These are phyloP conservation scores for Xanthorhoe spadicearia DNA, from an alignment of 2,888 invertebrate species.

Conservation along the genomic window DNA sequence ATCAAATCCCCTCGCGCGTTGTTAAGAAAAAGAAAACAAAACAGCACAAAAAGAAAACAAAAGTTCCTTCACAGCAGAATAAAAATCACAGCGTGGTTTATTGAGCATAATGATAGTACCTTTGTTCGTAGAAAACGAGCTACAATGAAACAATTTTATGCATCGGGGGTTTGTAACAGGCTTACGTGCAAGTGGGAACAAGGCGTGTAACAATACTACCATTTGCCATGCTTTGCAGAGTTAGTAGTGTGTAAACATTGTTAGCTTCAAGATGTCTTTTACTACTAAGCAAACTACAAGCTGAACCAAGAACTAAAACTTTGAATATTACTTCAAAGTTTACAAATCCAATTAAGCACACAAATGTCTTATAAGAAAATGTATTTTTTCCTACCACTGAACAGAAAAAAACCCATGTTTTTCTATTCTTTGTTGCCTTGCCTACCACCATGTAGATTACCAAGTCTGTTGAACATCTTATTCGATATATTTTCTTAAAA, in stretches of 20 bases:
- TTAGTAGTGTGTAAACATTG: conserved; percentile 64
- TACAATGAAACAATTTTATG: conserved; percentile 54
- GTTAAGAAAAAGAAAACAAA: conserved; percentile 14
- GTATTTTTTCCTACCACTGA: too few species aligned
- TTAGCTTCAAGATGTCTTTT: conserved; percentile 54
- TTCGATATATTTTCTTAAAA: too few species aligned
- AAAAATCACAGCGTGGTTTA: conserved; percentile 40
- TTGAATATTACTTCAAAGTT: not conserved
- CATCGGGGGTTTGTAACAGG: conserved; percentile 60
- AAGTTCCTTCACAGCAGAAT: conserved; percentile 32
- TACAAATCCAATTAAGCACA: too few species aligned
- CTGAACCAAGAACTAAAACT: conserved; percentile 1
- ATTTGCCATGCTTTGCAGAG: conserved; percentile 66
- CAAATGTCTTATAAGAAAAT: too few species aligned
- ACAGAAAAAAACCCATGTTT: too few species aligned
- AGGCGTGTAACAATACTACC: conserved; percentile 69
- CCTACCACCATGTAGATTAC: too few species aligned
- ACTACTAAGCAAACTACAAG: not conserved
- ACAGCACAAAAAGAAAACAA: conserved; percentile 29
- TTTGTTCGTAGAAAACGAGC: conserved; percentile 53
- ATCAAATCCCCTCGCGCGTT: conserved; percentile 21
- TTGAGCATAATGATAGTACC: conserved; percentile 49
- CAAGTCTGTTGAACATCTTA: too few species aligned
- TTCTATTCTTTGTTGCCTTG: too few species aligned
- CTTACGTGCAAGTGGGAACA: conserved; percentile 56